Evolutionary conservation across 2,888 invertebrate genomes (phyloP).

Genomic region (Drosophila bunnanda): DNA sequence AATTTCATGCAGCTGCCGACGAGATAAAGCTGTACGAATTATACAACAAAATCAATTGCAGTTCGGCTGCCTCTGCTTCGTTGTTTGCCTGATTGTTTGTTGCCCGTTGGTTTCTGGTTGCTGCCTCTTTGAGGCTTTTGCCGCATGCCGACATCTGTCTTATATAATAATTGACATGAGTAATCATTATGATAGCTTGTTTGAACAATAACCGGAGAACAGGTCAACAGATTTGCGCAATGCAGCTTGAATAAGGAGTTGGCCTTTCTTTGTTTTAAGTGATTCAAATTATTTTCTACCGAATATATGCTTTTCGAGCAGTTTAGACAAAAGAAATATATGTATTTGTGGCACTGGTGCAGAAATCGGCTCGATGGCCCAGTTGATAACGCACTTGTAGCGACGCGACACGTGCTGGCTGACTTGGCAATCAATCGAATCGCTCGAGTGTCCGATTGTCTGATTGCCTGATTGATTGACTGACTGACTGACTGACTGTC

Average conservation of each 20-base stretch:
- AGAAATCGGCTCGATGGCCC: background rate
- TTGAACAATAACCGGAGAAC: constrained; percentile 53
- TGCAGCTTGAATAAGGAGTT: background rate
- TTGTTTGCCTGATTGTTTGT: constrained; percentile 4
- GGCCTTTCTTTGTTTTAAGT: background rate
- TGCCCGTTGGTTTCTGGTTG: constrained; percentile 10
- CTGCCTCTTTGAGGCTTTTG: constrained; percentile 59
- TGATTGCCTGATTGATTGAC: constrained; percentile 43
- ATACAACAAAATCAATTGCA: constrained; percentile 76
- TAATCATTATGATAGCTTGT: constrained; percentile 58
- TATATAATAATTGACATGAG: constrained; percentile 75
- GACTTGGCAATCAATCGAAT: constrained; percentile 15
- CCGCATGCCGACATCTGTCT: constrained; percentile 55
- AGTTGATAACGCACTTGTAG: constrained; percentile 11
- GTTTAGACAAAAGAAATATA: background rate
- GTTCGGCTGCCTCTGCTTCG: constrained; percentile 48
- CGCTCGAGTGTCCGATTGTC: constrained; percentile 45
- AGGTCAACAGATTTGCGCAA: constrained; percentile 43
- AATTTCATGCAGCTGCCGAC: constrained; percentile 73
- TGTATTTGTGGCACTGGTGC: background rate
- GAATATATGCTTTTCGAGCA: background rate
- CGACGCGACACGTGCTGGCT: constrained; percentile 22
- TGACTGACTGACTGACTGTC: constrained; percentile 23
- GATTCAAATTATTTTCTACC: background rate
- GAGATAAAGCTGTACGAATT: constrained; percentile 70